Base-by-base conservation (phyloP, 1,140 invertebrate genomes). In the Phenacoccus solenopsis region DNA sequence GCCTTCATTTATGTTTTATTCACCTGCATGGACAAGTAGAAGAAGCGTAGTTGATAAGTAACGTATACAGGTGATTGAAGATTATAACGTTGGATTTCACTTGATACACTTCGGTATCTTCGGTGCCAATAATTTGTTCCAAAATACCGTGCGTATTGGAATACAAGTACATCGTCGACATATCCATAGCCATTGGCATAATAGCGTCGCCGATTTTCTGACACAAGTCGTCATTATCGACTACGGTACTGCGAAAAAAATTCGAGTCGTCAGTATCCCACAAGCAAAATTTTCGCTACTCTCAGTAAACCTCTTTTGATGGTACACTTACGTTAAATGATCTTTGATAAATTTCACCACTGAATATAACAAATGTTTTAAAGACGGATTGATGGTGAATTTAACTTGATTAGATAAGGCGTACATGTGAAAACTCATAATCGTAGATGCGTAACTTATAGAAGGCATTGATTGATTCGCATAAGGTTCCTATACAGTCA, bases 401-500 rank as follows among this genome's bases (percentile, higher is more conserved):
- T 78, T 25, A 80, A 77, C 32, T 68, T 81, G 78, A 38, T 76
- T 77, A 70, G 80, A 79, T 67, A 82, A 72, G 7, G 76, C 73
- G 16, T 75, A 75, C 16, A 80, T 75, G 38, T 76, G 75, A 13
- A 73, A 69, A 69, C 76, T 76, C 27, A 82, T 75, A 32, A 82
- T 77, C 27, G 83, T 83, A 71, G 88, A 80, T 7, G 92, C 84
- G 72, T 90, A 91, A 74, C 86, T 91, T 76, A 94, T 91, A 0
- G 87, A 86, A 24, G 90, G 90, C 73, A 93, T 88, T 5, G 91
- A 86, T 76, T 94, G 90, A 73, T 85, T 87, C 20, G 86, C 83
- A 76, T 87, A 90, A 4, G 85, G 84, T 57, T 84, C 84, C 88
- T 90, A 77, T n/a, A n/a, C n/a, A n/a, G n/a, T n/a, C n/a, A n/a